A percentile compares a stretch with the other conserved stretches of the same genome.
Evolutionary conservation across 2,113 vertebrate genomes (phyloP).

Genomic region (Entelurus aequoreus): DNA sequence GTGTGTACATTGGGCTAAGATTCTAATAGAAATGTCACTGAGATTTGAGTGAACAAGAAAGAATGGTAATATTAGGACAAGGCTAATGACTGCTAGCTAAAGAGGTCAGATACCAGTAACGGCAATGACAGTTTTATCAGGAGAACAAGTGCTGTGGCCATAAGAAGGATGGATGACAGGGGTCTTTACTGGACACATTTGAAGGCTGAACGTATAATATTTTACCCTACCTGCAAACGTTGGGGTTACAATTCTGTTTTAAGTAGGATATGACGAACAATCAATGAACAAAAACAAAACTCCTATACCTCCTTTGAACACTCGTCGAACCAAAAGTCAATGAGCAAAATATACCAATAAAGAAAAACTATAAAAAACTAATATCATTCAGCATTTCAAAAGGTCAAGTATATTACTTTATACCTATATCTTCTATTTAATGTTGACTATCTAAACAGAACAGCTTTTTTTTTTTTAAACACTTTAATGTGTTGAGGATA

Average conservation of each 20-base stretch:
- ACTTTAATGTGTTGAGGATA: too few relatives aligned
- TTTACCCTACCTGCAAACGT: neutral
- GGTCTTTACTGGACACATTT: slow-evolving; percentile 58
- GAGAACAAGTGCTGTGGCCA: slow-evolving; percentile 63
- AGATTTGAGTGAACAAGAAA: slow-evolving; percentile 60
- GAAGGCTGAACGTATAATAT: slow-evolving; percentile 52
- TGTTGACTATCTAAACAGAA: too few relatives aligned
- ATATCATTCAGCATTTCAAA: too few relatives aligned
- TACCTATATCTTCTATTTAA: too few relatives aligned
- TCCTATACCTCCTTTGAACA: too few relatives aligned
- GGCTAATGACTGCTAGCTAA: slow-evolving; percentile 68
- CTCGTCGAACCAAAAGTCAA: too few relatives aligned
- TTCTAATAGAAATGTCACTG: slow-evolving; percentile 70
- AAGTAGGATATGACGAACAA: too few relatives aligned
- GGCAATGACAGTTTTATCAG: slow-evolving; percentile 74
- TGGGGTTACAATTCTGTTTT: neutral
- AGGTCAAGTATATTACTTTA: too few relatives aligned
- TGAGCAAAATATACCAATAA: too few relatives aligned
- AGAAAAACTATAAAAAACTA: too few relatives aligned
- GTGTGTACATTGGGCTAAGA: slow-evolving; percentile 63
- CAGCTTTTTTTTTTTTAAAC: too few relatives aligned
- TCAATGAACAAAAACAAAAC: too few relatives aligned
- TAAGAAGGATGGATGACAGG: slow-evolving; percentile 42
- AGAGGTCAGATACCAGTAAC: slow-evolving; percentile 67
- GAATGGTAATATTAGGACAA: slow-evolving; percentile 68